Conservation (phyloP, 1,140 invertebrate genomes). For the Dolichoris vasculosae region DNA sequence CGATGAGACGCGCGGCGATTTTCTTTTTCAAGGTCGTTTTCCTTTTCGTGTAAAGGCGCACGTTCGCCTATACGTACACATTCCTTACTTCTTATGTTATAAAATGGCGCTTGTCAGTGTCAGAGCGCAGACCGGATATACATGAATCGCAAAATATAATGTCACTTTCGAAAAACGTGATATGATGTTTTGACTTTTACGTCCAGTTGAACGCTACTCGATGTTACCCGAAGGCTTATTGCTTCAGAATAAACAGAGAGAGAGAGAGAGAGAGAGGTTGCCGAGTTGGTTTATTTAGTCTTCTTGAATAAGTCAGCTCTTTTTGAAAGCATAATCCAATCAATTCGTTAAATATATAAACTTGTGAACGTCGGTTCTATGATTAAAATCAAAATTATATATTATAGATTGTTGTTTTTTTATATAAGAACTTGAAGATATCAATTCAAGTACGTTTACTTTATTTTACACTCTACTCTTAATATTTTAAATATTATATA, state of each 20-base stretch:
- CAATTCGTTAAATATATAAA: no score
- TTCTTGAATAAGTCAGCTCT: not conserved
- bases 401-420: no score
- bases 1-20: not conserved
- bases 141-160: not conserved
- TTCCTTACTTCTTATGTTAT: conserved; percentile 6
- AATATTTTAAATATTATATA: no score
- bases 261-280: not conserved
- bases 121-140: not conserved
- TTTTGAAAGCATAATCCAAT: not conserved
- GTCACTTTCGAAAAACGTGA: conserved; percentile 11
- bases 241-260: not conserved
- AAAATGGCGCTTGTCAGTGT: not conserved
- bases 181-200: conserved; percentile 21
- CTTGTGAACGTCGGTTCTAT: no score
- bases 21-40: conserved; percentile 36
- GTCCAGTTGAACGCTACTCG: not conserved
- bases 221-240: not conserved
- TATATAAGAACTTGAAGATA: no score
- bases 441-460: no score
- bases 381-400: no score
- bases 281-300: not conserved
- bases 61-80: not conserved
- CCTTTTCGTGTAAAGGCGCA: not conserved
- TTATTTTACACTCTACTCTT: no score